A percentile compares a stretch with the other conserved stretches of the same genome.
Conservation (phyloP, 2,888 invertebrate genomes). For the Lysandra coridon region DNA sequence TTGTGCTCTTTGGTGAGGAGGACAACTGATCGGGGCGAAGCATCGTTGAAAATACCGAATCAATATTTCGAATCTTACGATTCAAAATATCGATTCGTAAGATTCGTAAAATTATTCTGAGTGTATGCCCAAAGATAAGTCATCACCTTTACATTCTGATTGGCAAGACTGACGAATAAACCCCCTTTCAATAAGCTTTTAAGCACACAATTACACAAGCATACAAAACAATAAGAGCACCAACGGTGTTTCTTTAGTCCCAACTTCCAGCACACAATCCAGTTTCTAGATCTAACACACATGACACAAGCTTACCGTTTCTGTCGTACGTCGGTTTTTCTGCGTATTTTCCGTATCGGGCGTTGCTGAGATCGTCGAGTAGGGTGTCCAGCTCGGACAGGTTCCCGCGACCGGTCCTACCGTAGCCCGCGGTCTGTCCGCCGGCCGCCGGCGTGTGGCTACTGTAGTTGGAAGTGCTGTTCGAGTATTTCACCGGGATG, state of each 20-base stretch:
- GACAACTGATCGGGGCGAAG: too few relatives aligned
- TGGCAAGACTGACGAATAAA: too few relatives aligned
- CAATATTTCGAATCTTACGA: too few relatives aligned
- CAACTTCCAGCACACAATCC: neutral
- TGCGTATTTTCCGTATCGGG: constrained; percentile 75
- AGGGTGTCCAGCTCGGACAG: constrained; percentile 95
- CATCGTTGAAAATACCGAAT: too few relatives aligned
- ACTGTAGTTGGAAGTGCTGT: constrained; percentile 50
- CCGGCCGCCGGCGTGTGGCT: constrained; percentile 53
- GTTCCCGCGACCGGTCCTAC: constrained; percentile 81
- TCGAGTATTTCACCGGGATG: constrained; percentile 67
- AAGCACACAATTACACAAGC: too few relatives aligned
- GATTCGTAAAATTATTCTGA: too few relatives aligned
- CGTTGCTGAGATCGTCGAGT: constrained; percentile 94
- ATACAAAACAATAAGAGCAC: too few relatives aligned
- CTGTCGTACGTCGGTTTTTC: constrained; percentile 62
- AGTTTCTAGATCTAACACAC: neutral
- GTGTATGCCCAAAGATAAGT: too few relatives aligned
- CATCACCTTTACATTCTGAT: too few relatives aligned
- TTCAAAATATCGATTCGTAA: too few relatives aligned
- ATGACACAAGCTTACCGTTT: constrained; percentile 55
- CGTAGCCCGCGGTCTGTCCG: constrained; percentile 54
- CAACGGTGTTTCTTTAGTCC: neutral
- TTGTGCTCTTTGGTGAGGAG: neutral
- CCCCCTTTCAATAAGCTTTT: too few relatives aligned